phyloP scores from a whole-genome alignment of 2,888 invertebrate species.

The Crocallis elinguaria region DNA sequence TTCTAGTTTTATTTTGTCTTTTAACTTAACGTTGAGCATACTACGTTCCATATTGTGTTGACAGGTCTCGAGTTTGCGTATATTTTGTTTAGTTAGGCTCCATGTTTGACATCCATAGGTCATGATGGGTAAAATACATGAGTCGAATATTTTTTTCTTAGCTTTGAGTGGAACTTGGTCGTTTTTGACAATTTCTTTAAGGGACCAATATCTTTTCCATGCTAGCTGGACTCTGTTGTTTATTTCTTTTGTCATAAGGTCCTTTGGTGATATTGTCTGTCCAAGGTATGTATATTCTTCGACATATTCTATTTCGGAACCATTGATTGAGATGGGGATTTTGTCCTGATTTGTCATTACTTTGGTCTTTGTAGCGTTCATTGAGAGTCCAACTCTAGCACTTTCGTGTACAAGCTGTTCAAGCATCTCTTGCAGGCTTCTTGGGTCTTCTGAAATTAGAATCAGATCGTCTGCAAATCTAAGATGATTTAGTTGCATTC shows the following conservation, averaged over 20 bases:
- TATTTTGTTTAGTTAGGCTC: conserved; percentile 6
- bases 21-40: not conserved
- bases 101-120: conserved; percentile 10
- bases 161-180: not conserved
- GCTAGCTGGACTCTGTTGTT: too few species aligned
- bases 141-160: conserved; percentile 1
- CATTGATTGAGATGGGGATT: not conserved
- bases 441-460: not conserved
- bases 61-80: not conserved
- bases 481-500: not conserved
- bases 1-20: not conserved
- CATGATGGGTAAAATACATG: conserved; percentile 2
- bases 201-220: conserved; percentile 7
- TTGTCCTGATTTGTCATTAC: too few species aligned
- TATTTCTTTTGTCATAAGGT: not conserved
- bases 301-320: not conserved
- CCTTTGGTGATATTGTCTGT: conserved; percentile 1
- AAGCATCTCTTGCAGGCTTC: not conserved
- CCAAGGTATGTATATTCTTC: conserved; percentile 1
- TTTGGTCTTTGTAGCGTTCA: too few species aligned
- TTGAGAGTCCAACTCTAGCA: not conserved
- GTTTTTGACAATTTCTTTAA: conserved; percentile 8
- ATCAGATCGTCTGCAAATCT: conserved; percentile 4
- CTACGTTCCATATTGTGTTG: too few species aligned
- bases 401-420: not conserved